Evolutionary conservation across 2,888 invertebrate genomes (phyloP).

Genomic region (Melanotus villosus): DNA sequence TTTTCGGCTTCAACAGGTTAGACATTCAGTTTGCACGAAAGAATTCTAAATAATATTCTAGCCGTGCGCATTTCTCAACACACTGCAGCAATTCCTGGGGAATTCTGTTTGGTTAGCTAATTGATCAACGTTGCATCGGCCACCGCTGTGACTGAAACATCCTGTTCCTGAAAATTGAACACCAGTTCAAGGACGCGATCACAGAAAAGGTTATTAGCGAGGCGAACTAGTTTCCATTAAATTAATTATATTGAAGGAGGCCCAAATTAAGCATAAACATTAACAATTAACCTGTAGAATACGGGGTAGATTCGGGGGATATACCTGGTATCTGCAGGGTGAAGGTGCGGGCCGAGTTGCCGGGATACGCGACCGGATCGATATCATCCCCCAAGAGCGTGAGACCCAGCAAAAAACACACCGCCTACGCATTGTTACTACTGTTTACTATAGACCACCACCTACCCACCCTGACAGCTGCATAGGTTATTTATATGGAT

Average conservation of each 20-base stretch:
- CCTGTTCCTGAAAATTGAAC: background rate
- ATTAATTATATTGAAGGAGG: conserved; percentile 12
- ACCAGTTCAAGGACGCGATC: background rate
- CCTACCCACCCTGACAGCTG: conserved; percentile 18
- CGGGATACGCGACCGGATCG: conserved; percentile 53
- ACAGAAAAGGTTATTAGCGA: background rate
- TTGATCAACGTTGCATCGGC: conserved; percentile 9
- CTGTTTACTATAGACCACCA: conserved; percentile 26
- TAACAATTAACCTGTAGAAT: conserved; percentile 51
- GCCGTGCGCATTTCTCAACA: background rate
- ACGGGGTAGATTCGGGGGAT: conserved; percentile 24
- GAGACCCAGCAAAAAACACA: conserved; percentile 45
- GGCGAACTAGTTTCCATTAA: background rate
- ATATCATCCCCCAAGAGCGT: conserved; percentile 46
- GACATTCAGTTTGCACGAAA: conserved; percentile 10
- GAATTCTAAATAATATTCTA: conserved; percentile 1
- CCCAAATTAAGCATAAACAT: conserved; percentile 24
- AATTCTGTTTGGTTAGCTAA: conserved; percentile 1
- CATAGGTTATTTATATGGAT: conserved; percentile 7
- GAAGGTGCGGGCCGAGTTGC: conserved; percentile 55
- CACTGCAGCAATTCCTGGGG: background rate
- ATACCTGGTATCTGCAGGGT: conserved; percentile 47
- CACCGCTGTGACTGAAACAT: background rate
- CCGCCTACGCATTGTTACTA: conserved; percentile 39
- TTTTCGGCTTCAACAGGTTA: conserved; percentile 44